Percentiles rank a stretch among this genome's conserved stretches.
These are phyloP conservation scores for Craniophora ligustri DNA, from an alignment of 2,888 invertebrate species.

Conservation along the genomic window DNA sequence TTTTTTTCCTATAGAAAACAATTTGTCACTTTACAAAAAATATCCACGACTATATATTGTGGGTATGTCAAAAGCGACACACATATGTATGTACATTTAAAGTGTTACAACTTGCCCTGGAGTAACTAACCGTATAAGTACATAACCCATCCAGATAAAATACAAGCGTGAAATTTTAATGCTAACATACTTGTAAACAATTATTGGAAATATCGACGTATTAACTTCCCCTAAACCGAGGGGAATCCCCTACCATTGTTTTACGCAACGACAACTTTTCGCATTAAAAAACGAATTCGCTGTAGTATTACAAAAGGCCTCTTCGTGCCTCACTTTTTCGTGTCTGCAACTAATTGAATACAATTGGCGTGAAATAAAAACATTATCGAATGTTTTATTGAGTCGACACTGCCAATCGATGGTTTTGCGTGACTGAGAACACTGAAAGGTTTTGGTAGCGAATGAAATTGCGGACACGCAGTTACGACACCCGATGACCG, in stretches of 20 bases:
- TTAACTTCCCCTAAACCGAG: conserved; percentile 30
- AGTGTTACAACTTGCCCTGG: neutral
- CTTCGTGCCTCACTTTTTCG: conserved; percentile 60
- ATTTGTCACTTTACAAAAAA: too few species aligned
- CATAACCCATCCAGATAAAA: conserved; percentile 38
- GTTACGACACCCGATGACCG: conserved; percentile 46
- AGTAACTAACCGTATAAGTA: conserved; percentile 23
- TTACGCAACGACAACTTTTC: neutral
- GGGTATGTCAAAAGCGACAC: too few species aligned
- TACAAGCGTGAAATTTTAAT: conserved; percentile 40
- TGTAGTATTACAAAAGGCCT: conserved; percentile 56
- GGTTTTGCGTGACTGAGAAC: conserved; percentile 65
- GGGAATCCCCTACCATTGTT: conserved; percentile 26
- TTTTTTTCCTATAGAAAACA: too few species aligned
- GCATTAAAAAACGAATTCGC: conserved; percentile 3
- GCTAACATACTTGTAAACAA: conserved; percentile 23
- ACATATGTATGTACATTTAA: neutral
- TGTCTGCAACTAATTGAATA: conserved; percentile 71
- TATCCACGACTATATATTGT: too few species aligned
- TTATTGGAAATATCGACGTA: conserved; percentile 35
- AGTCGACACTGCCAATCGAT: conserved; percentile 59
- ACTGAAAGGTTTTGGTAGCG: conserved; percentile 51
- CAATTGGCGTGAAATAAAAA: conserved; percentile 70
- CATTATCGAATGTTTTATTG: conserved; percentile 65
- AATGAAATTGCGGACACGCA: conserved; percentile 55